Base-by-base conservation (phyloP, 1,140 invertebrate species). In the Eciton burchellii region DNA sequence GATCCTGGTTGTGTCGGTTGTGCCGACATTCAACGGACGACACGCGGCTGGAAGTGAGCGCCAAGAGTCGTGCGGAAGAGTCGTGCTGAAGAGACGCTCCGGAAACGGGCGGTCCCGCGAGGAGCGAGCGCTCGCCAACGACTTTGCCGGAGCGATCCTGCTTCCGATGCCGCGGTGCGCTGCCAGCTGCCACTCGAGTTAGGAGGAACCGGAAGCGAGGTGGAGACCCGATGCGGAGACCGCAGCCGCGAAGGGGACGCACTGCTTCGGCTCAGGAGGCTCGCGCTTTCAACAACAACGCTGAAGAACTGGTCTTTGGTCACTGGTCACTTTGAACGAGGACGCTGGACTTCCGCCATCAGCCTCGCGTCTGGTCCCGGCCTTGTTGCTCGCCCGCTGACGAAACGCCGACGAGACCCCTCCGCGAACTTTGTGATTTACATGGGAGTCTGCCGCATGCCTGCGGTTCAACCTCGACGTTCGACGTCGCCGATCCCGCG, bases 1-100 rank as follows among this genome's bases (percentile, higher is more conserved):
- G 60, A 76, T 81, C 87, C 79, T 79, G 83, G 57, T 83, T 54
- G 63, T 59, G 63, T 59, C 60, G 60, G 43, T n/a, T n/a, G n/a
- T 43, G 47, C 82, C 45, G 45, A 82, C 87, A 89, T 65, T 87
- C 85, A 57, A 35, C 66, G 66, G 41, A 83, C 88, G 68, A 87
- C 88, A 82, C 88, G 85, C 81, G 82, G 79, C 12, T 88, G 59
- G 81, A 82, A 63, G 62, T 86, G 62, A 77, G 82, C 88, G 81
- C 74, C n/a, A n/a, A n/a, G 24, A 56, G 52, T 43, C 54, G 49
- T 26, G 43, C 71, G 60, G 66, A 60, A 86, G 72, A 87, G 35
- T 49, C 16, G 21, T n/a, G 1, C 43, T 47, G 0, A 11, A 11
- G 56, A 62, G 14, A 45, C 49, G 24, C 24, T 24, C 5, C 5